Evolutionary conservation across 1,140 invertebrate genomes (phyloP).

Genomic region (Drosophila eugracilis): DNA sequence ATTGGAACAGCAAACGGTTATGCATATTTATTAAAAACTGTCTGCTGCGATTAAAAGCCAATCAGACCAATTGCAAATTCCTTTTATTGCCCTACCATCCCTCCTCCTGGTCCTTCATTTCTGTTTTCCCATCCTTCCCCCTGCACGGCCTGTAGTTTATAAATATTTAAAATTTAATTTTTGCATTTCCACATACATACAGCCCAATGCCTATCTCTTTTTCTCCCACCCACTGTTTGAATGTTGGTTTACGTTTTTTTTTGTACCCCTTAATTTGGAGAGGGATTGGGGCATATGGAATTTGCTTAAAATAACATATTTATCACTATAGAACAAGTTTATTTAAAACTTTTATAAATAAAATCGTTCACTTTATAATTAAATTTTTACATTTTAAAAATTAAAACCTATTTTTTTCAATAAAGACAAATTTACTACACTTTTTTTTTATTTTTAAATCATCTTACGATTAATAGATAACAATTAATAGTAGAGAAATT

Average conservation of each 20-base stretch:
- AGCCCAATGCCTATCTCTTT: slow-evolving; percentile 21
- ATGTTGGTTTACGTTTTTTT: slow-evolving; percentile 45
- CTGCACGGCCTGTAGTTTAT: slow-evolving; percentile 57
- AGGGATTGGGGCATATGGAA: background rate
- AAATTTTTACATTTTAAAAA: background rate
- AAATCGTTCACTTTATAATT: too few species aligned
- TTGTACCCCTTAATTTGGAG: slow-evolving; percentile 3
- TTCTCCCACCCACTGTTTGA: slow-evolving; percentile 38
- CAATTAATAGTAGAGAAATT: background rate
- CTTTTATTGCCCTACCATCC: slow-evolving; percentile 68
- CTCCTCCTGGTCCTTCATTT: slow-evolving; percentile 19
- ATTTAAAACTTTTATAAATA: too few species aligned
- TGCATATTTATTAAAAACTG: slow-evolving; percentile 83
- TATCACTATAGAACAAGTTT: background rate
- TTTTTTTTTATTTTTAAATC: too few species aligned
- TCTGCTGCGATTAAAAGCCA: slow-evolving; percentile 82
- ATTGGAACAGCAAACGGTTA: slow-evolving; percentile 55
- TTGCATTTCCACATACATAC: slow-evolving; percentile 76
- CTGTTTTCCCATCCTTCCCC: slow-evolving; percentile 1
- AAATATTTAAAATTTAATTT: slow-evolving; percentile 84
- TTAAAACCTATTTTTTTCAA: too few species aligned
- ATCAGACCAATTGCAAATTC: slow-evolving; percentile 80
- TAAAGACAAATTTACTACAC: too few species aligned
- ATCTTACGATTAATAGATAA: too few species aligned
- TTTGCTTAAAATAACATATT: background rate